phyloP scores from a whole-genome alignment of 1,140 invertebrate species.

The Heliconius hermathena region DNA sequence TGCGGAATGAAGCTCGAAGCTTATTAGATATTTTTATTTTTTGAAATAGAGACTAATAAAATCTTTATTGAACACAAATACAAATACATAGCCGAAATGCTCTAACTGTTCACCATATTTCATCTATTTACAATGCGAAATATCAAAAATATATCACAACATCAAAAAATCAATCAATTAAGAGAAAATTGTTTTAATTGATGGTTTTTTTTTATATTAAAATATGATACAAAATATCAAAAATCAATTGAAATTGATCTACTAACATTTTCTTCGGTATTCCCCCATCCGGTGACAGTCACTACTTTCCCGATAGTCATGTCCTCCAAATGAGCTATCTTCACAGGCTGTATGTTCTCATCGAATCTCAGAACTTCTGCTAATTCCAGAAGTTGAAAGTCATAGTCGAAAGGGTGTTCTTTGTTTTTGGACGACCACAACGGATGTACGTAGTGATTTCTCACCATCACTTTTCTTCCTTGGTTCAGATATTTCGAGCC shows the following conservation, averaged over 20 bases:
- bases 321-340: slow-evolving; percentile 66
- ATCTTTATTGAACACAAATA: no score
- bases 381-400: slow-evolving; percentile 68
- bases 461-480: slow-evolving; percentile 52
- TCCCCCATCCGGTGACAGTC: slow-evolving; percentile 73
- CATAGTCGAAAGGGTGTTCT: slow-evolving; percentile 70
- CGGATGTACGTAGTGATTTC: slow-evolving; percentile 55
- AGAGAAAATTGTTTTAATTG: no score
- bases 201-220: no score
- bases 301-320: slow-evolving; percentile 70
- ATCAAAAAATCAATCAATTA: neutral
- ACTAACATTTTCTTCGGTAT: slow-evolving; percentile 74
- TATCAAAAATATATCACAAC: no score
- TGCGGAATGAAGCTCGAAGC: no score
- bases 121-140: no score
- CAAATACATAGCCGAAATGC: no score
- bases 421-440: slow-evolving; percentile 59
- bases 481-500: slow-evolving; percentile 68
- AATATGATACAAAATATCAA: no score
- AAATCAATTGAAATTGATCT: neutral
- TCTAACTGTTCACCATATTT: no score
- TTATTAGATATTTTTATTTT: no score
- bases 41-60: no score
- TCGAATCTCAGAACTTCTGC: slow-evolving; percentile 55
- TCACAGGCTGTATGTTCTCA: slow-evolving; percentile 63